A percentile compares a stretch with the other conserved stretches of the same genome.
These are phyloP conservation scores for Watsonalla binaria DNA, from an alignment of 2,888 invertebrate species.

Conservation along the genomic window DNA sequence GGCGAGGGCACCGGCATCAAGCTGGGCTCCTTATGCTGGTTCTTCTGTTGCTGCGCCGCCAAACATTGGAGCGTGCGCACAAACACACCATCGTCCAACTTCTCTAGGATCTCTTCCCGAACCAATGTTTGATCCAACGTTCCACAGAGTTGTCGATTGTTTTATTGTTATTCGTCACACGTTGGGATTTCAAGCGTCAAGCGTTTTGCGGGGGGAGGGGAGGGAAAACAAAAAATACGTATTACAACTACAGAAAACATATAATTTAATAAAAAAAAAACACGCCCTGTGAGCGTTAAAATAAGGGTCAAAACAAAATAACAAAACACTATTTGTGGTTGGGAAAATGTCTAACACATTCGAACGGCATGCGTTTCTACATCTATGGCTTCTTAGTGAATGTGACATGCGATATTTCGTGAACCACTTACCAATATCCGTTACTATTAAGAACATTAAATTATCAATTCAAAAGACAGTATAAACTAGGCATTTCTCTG, in stretches of 20 bases:
- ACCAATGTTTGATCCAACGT: slow-evolving; percentile 41
- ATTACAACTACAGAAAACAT: slow-evolving; percentile 77
- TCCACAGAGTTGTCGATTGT: slow-evolving; percentile 23
- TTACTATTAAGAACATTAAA: slow-evolving; percentile 13
- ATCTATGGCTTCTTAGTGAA: slow-evolving; percentile 62
- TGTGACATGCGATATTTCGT: slow-evolving; percentile 36
- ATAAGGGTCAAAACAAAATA: slow-evolving; percentile 17
- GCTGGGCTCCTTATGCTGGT: slow-evolving; percentile 88
- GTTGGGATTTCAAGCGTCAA: slow-evolving; percentile 76
- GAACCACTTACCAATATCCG: slow-evolving; percentile 35
- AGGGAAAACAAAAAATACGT: slow-evolving; percentile 75
- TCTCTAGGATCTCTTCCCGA: slow-evolving; percentile 70
- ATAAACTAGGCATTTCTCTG: neutral
- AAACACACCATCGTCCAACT: slow-evolving; percentile 75
- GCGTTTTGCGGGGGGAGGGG: slow-evolving; percentile 68
- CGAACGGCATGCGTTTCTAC: slow-evolving; percentile 62
- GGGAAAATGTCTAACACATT: slow-evolving; percentile 77
- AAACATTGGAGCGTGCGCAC: slow-evolving; percentile 77
- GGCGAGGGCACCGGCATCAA: slow-evolving; percentile 97
- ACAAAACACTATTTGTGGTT: slow-evolving; percentile 55
- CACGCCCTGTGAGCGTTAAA: slow-evolving; percentile 26
- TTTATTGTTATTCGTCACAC: slow-evolving; percentile 63
- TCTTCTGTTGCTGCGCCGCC: slow-evolving; percentile 72
- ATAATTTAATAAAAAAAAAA: slow-evolving; percentile 44
- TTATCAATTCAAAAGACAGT: slow-evolving; percentile 34